Percentiles rank a stretch among this genome's conserved stretches.
These are phyloP conservation scores for Bellardia bayeri DNA, from an alignment of 2,888 invertebrate genomes.

Conservation along the genomic window DNA sequence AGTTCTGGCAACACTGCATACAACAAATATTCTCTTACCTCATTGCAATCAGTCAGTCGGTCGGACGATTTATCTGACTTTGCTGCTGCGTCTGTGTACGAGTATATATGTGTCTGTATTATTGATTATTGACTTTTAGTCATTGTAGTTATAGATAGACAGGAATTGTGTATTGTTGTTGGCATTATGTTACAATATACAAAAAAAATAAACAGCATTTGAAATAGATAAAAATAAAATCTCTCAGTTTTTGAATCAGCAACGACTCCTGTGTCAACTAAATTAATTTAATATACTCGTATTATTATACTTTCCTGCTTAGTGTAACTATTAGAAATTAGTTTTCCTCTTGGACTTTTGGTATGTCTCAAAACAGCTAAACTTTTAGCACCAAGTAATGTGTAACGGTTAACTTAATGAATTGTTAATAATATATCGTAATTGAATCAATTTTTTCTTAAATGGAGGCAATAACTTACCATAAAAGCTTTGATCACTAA, in stretches of 20 bases:
- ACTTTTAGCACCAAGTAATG: no score
- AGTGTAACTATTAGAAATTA: no score
- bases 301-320: no score
- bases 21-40: neutral
- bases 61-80: slow-evolving; percentile 33
- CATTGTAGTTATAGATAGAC: slow-evolving; percentile 34
- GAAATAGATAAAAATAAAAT: slow-evolving; percentile 16
- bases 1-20: no score
- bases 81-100: neutral
- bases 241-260: neutral
- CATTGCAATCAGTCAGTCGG: neutral
- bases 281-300: neutral
- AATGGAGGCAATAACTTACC: no score
- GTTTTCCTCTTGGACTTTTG: no score
- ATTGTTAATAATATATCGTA: no score
- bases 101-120: slow-evolving; percentile 5
- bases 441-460: no score
- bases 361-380: no score
- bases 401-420: no score
- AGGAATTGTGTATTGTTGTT: slow-evolving; percentile 14
- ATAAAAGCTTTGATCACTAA: no score
- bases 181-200: slow-evolving; percentile 44
- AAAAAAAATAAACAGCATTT: slow-evolving; percentile 5
- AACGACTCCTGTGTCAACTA: slow-evolving; percentile 6
- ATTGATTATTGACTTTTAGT: slow-evolving; percentile 57